Conservation (phyloP, 2,797 vertebrate species). For the Somateria mollissima region DNA sequence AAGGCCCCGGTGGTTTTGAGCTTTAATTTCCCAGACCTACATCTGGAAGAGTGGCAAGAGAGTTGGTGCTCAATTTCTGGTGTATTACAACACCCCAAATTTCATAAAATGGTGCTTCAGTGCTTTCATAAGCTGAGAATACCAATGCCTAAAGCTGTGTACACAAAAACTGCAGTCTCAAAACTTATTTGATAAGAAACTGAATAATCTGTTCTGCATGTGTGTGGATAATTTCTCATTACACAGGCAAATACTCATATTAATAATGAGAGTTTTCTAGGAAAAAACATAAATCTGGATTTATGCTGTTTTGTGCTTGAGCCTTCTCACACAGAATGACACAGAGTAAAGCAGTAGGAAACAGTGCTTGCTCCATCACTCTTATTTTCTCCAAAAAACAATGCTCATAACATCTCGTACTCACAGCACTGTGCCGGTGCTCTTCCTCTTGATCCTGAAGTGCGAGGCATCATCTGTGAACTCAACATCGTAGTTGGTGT, state of each 20-base stretch:
- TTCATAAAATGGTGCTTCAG: neutral
- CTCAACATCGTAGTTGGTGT: slow-evolving; percentile 11
- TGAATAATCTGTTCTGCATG: neutral
- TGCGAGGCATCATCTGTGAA: neutral
- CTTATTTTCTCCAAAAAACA: neutral
- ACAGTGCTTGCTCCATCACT: neutral
- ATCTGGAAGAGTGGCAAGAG: neutral
- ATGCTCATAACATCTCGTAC: neutral
- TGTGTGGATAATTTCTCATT: neutral
- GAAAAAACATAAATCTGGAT: neutral
- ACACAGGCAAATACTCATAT: neutral
- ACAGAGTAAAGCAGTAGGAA: neutral
- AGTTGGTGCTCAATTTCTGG: neutral
- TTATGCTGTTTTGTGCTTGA: neutral
- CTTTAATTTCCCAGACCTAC: neutral
- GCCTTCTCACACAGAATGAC: neutral
- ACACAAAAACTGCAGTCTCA: neutral
- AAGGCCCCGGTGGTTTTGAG: accelerated
- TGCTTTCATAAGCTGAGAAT: neutral
- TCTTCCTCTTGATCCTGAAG: slow-evolving; percentile 59
- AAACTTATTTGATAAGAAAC: neutral
- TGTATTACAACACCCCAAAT: neutral
- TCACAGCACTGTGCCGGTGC: slow-evolving; percentile 53
- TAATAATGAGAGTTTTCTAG: neutral
- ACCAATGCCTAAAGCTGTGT: neutral